phyloP scores from a whole-genome alignment of 2,797 vertebrate genomes.

The Buceros bicornis region DNA sequence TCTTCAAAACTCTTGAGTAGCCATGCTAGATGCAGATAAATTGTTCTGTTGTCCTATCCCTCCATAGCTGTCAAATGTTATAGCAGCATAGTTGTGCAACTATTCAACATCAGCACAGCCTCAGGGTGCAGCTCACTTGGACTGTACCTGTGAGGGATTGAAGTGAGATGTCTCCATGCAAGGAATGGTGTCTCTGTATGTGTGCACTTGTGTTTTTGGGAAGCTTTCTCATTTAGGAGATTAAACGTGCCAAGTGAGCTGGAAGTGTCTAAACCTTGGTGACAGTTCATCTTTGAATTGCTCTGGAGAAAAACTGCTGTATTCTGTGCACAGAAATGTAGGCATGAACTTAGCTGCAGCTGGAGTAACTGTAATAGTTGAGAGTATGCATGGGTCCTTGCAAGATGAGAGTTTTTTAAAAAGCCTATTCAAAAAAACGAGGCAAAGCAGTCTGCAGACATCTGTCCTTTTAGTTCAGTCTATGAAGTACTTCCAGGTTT shows the following conservation, averaged over 20 bases:
- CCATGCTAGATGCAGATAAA: neutral
- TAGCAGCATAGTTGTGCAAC: accelerated
- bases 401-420: neutral
- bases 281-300: neutral
- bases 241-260: neutral
- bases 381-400: neutral
- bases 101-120: accelerated
- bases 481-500: neutral
- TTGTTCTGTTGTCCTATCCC: neutral
- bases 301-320: neutral
- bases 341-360: neutral
- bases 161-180: neutral
- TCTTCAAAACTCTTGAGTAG: neutral
- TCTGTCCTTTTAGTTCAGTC: neutral
- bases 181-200: accelerated
- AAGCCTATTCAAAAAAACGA: neutral
- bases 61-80: neutral
- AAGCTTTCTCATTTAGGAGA: neutral
- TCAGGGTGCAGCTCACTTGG: neutral
- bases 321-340: accelerated
- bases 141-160: neutral
- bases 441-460: neutral
- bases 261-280: neutral
- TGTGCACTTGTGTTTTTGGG: neutral
- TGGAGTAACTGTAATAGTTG: neutral